Conservation (phyloP, 1,140 invertebrate species). For the Hylaeus volcanicus region DNA sequence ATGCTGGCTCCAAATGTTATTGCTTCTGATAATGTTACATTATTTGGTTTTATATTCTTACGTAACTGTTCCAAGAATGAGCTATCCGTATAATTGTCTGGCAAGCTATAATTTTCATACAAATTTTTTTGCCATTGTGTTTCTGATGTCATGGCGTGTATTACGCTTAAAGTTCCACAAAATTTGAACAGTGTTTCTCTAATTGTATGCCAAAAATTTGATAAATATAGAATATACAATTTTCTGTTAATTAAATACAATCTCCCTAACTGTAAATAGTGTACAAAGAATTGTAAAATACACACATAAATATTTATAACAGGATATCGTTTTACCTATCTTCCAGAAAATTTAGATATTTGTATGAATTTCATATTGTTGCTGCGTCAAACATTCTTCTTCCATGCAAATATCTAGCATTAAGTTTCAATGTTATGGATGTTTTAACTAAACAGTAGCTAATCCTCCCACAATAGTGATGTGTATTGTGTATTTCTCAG, state of each 20-base stretch:
- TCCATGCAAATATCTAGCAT: too few species aligned
- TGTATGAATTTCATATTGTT: too few species aligned
- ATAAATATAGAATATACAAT: background rate
- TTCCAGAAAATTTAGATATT: too few species aligned
- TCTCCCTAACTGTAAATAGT: background rate
- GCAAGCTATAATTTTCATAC: conserved; percentile 91
- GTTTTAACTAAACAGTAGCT: background rate
- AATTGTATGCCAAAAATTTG: background rate
- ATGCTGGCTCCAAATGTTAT: conserved; percentile 85
- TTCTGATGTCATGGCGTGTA: conserved; percentile 15
- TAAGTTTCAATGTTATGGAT: too few species aligned
- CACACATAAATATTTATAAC: too few species aligned
- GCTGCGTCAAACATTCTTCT: too few species aligned
- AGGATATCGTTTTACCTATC: too few species aligned
- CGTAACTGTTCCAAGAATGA: conserved; percentile 91
- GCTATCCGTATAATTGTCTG: conserved; percentile 95
- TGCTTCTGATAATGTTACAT: conserved; percentile 85
- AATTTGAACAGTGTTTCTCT: background rate
- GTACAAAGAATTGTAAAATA: background rate
- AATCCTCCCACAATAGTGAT: background rate
- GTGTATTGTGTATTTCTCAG: background rate
- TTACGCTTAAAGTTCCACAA: background rate
- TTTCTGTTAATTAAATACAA: conserved; percentile 3
- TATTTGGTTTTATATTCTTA: conserved; percentile 90
- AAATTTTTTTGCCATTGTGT: conserved; percentile 91